Base-by-base conservation (phyloP, 2,113 vertebrate genomes). In the Lophotis ruficrista region DNA sequence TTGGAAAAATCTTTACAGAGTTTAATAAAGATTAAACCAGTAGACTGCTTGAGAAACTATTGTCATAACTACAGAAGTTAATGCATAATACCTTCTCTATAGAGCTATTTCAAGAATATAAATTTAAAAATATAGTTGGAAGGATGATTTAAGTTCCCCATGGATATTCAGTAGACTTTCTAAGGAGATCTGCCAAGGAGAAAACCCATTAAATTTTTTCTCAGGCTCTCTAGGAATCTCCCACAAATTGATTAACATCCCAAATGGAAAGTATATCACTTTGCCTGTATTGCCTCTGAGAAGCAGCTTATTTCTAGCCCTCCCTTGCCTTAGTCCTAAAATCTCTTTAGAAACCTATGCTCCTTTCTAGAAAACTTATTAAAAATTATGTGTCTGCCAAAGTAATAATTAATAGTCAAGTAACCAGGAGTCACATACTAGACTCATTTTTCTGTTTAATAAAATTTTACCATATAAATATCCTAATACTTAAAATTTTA, bases 21-120 rank as follows among this genome's bases (percentile, higher is more conserved):
- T 78, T 93, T 92, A 72, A 82, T 78, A 86, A 73, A 86, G 69
- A 78, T 66, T 88, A 95, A 92, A 78, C n/a, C 37, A 23, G 47
- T 51, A 50, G 41, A 77, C 28, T 88, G 65, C 53, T 56, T 76
- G 53, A 92, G 66, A 83, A 94, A 70, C 51, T 48, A 65, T 30
- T 78, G 43, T 78, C 17, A 12, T 43, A 93, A 60, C 69, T 82
- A 64, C 21, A 58, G 43, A 84, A 83, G 47, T 69, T 73, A 87
- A 87, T 84, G 66, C 19, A 80, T 33, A 89, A 70, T 53, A 68
- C 8, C 23, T 54, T 89, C 56, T 81, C 56, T 56, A 13, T 31
- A 18, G 51, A 82, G 53, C 21, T 82, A 56, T 53, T 83, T 70
- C 76, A 92, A 83, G 51, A 93, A 81, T 3, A 68, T 8, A 18